Evolutionary conservation across 2,797 vertebrate genomes (phyloP), one percentile per base, ranked within the genome.

Genomic region (Remorina albescens): DNA sequence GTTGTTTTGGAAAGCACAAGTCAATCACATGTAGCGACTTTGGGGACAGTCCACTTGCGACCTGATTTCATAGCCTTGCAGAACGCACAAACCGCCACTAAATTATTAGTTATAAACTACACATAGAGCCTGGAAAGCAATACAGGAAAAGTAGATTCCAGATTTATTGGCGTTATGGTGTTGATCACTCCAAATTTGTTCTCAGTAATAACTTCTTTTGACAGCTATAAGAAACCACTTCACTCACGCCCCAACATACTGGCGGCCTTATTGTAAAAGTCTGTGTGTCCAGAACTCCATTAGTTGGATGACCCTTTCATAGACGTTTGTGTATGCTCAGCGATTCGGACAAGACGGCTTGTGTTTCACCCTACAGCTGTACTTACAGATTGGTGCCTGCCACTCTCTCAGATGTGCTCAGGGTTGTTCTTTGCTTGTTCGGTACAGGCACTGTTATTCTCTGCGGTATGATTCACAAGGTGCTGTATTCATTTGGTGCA

Each of bases 401-500:
- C 89, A 91, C 74, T 92, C 86, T 89, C 79, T 86, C 75, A 66
- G 74, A 87, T 64, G 62, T 47, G 82, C 89, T 90, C 19, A 34
- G 67, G 83, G 87, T 82, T 81, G 78, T 87, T 89, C 74, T 84
- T 81, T 71, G 72, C 61, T 80, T 82, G 63, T 82, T 65, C 72
- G 59, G 82, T 86, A 36, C 81, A 87, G 80, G 58, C 85, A 37
- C 74, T 46, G 71, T 81, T 75, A 76, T 82, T 87, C 85, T 87
- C 78, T 79, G 83, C 25, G 66, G 70, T 71, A 76, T 93, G 92
- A 95, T 93, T 95, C 92, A 93, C 80, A 81, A 92, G 92, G 84
- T 78, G 86, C 74, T 78, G 88, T 87, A 91, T 92, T 93, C 91
- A 92, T 91, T 91, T 89, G 82, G 85, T 90, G 87, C 90, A 93